Base-by-base conservation (phyloP, 2,888 invertebrate species). In the Spisula solida region DNA sequence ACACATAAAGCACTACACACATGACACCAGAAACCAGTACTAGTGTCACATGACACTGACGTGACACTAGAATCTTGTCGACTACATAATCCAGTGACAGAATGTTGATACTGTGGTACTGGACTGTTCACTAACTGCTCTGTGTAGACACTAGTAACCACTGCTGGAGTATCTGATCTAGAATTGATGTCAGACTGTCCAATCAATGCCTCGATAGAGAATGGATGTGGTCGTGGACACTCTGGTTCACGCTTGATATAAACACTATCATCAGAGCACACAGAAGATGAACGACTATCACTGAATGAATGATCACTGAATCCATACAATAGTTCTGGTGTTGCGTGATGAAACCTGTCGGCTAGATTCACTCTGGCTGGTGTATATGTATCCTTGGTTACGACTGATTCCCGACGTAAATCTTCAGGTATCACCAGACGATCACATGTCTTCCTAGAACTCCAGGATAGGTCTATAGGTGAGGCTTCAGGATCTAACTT, bases 1-100 rank as follows among this genome's bases (percentile, higher is more conserved):
- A 79, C 47, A 78, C 92, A 92, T 20, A 88, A 31, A 0, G 81
- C 82, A 80, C 91, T 87, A 84, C 92, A 92, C 18, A 84, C 88
- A 85, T 92, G 91, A 56, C 92, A 92, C 92, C 92, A 92, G 84
- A 80, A 92, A 6, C 82, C 56, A 8, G 81, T 25, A 20, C 31
- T 81, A 1, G n/a, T 81, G 56, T 55, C 80, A 75, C 34, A 34
- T 34, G 75, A 75, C 75, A 75, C 34, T 12, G 82, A 31, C 31
- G 18, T 47, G 1, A 48, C 12, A 8, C 31, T 51, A 20, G 75
- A 51, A 25, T 47, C 51, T 18, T 10, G n/a, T 31, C 56, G 8
- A 6, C 18, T 16, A 75, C 20, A 47, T 51, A 80, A 48, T 80
- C 47, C 48, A 48, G 2, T 29, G 1, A 75, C 34, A 75, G 25